Evolutionary conservation across 2,888 invertebrate genomes (phyloP).

Genomic region (Sepioteuthis lessoniana): DNA sequence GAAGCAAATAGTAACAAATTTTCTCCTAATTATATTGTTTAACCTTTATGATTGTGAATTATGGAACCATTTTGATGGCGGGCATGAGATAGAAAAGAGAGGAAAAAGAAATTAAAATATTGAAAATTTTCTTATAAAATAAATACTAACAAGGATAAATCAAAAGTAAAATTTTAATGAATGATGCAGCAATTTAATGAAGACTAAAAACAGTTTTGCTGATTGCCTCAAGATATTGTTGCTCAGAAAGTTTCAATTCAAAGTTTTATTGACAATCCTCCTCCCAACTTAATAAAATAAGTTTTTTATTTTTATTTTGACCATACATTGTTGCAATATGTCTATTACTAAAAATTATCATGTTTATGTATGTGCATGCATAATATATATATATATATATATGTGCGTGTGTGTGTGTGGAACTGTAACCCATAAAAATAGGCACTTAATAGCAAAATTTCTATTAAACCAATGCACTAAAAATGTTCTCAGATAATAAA

Average conservation of each 20-base stretch:
- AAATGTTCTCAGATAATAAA: too few relatives aligned
- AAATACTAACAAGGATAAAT: neutral
- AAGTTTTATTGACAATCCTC: neutral
- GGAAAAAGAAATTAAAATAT: neutral
- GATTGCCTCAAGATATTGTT: slow-evolving; percentile 18
- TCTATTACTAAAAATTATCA: too few relatives aligned
- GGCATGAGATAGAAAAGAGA: neutral
- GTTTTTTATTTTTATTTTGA: too few relatives aligned
- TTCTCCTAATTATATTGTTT: neutral
- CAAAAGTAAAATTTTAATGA: neutral
- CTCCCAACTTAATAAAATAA: too few relatives aligned
- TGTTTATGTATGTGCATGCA: too few relatives aligned
- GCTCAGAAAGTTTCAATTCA: neutral
- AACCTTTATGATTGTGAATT: neutral
- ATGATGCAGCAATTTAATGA: neutral
- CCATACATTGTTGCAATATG: too few relatives aligned
- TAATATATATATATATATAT: too few relatives aligned
- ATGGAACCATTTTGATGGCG: neutral
- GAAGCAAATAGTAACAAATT: neutral
- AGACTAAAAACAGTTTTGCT: neutral
- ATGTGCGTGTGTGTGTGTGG: too few relatives aligned
- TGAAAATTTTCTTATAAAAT: neutral
- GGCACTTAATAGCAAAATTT: too few relatives aligned
- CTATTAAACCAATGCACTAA: too few relatives aligned
- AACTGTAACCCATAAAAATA: too few relatives aligned